A percentile compares a stretch with the other conserved stretches of the same genome.
phyloP scores from a whole-genome alignment of 2,888 invertebrate genomes.

The Tuta absoluta region DNA sequence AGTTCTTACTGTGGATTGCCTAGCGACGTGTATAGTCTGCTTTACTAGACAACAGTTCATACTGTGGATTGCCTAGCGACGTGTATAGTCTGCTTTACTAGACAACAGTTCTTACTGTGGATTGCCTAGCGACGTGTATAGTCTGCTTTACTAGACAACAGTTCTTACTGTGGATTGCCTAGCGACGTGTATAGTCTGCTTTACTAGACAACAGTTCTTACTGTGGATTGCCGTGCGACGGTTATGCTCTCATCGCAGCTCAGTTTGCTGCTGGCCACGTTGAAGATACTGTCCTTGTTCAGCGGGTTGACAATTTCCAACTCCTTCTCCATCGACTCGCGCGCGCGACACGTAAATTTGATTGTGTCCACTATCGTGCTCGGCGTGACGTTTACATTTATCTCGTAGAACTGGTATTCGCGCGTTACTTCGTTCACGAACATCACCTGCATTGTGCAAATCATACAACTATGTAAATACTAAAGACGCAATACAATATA shows the following conservation, averaged over 20 bases:
- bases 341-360: conserved; percentile 59
- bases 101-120: too few relatives aligned
- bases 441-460: conserved; percentile 51
- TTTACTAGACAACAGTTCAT: too few relatives aligned
- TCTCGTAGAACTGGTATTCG: conserved; percentile 70
- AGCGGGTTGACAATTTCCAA: conserved; percentile 61
- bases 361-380: conserved; percentile 63
- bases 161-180: too few relatives aligned
- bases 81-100: too few relatives aligned
- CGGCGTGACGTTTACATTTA: conserved; percentile 52
- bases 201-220: conserved; percentile 32
- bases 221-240: conserved; percentile 64
- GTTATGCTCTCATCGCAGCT: conserved; percentile 51
- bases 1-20: too few relatives aligned
- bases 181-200: too few relatives aligned
- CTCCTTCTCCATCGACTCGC: conserved; percentile 61
- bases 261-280: conserved; percentile 52
- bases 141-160: too few relatives aligned
- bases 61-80: too few relatives aligned
- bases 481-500: too few relatives aligned
- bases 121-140: too few relatives aligned
- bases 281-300: conserved; percentile 49
- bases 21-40: too few relatives aligned
- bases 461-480: too few relatives aligned
- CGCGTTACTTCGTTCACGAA: conserved; percentile 60